These are phyloP conservation scores for Neocrepidodera transversa DNA, from an alignment of 2,888 invertebrate species.

Conservation along the genomic window DNA sequence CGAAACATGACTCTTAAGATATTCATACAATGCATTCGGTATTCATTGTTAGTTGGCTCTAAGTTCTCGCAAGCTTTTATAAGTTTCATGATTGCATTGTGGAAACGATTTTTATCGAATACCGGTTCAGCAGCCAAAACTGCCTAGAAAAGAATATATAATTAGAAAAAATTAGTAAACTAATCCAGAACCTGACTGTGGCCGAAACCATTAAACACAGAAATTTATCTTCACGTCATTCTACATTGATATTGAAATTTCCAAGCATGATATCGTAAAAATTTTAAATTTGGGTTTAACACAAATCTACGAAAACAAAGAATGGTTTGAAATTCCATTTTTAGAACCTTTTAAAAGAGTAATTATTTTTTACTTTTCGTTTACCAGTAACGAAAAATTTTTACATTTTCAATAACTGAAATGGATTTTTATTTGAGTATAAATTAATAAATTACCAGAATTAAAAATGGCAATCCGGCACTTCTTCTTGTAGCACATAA, in stretches of 20 bases:
- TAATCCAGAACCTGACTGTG: too few species aligned
- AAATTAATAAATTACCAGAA: conserved; percentile 67
- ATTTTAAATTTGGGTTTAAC: too few species aligned
- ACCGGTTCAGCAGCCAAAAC: conserved; percentile 76
- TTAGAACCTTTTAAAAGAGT: too few species aligned
- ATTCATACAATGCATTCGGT: conserved; percentile 83
- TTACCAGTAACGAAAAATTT: too few species aligned
- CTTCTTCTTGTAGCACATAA: conserved; percentile 87
- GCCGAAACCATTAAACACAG: too few species aligned
- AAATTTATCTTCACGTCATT: too few species aligned
- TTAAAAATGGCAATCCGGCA: conserved; percentile 93
- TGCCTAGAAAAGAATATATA: conserved; percentile 65
- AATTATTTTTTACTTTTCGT: too few species aligned
- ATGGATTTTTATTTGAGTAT: conserved; percentile 7
- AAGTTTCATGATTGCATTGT: conserved; percentile 65
- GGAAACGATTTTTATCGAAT: conserved; percentile 36
- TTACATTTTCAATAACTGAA: too few species aligned
- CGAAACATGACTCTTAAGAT: conserved; percentile 82
- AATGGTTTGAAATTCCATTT: too few species aligned
- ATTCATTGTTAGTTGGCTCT: conserved; percentile 57
- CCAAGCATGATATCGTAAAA: too few species aligned
- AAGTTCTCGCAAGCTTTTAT: conserved; percentile 59
- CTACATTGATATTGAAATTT: too few species aligned
- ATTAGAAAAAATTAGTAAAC: neutral
- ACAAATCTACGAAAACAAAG: too few species aligned